Conservation (phyloP, 1,140 invertebrate genomes). For the Neuroterus valhalla region DNA sequence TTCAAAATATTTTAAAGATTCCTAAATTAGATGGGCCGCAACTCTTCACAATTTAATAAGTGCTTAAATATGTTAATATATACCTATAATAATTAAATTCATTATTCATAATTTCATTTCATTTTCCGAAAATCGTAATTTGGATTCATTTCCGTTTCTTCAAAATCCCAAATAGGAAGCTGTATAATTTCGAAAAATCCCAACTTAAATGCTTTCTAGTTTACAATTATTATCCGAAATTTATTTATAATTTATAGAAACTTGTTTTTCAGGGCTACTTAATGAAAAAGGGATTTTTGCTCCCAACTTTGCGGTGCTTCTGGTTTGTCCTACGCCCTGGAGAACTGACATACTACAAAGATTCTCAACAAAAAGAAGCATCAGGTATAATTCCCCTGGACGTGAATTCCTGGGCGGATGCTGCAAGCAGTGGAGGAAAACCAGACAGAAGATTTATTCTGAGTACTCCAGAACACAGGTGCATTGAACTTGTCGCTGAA, state of each 20-base stretch:
- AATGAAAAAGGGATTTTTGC: constrained; percentile 83
- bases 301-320: constrained; percentile 85
- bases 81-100: too few species aligned
- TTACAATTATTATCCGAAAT: too few species aligned
- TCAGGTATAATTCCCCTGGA: constrained; percentile 81
- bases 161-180: too few species aligned
- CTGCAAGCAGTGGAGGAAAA: constrained; percentile 75
- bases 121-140: not conserved
- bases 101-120: too few species aligned
- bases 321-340: constrained; percentile 87
- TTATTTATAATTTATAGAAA: too few species aligned
- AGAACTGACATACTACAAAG: constrained; percentile 85
- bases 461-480: constrained; percentile 79
- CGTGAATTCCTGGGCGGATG: constrained; percentile 80
- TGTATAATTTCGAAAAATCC: too few species aligned
- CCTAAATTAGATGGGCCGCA: too few species aligned
- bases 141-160: too few species aligned
- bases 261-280: constrained; percentile 77
- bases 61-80: too few species aligned
- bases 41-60: too few species aligned
- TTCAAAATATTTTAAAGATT: too few species aligned
- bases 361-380: constrained; percentile 81
- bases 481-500: constrained; percentile 81
- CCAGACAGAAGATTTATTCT: constrained; percentile 77
- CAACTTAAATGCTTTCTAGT: too few species aligned